A percentile compares a stretch with the other conserved stretches of the same genome.
phyloP scores from a whole-genome alignment of 2,113 vertebrate species.

The Marmota monax region DNA sequence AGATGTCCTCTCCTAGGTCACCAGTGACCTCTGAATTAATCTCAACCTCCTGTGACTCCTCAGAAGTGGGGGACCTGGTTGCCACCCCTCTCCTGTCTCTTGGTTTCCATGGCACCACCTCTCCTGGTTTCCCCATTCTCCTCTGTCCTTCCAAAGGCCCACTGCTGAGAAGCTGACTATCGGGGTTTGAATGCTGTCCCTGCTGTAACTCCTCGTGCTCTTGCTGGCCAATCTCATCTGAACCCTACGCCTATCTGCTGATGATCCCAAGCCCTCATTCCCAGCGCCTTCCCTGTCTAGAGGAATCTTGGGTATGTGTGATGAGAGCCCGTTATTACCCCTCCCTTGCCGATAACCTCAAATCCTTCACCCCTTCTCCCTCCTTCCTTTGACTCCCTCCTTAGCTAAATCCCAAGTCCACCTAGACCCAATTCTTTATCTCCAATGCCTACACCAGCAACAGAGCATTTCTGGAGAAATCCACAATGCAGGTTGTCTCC shows the following conservation, averaged over 20 bases:
- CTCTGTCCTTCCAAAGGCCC: background rate
- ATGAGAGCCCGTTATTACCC: accelerated
- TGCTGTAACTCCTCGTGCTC: accelerated
- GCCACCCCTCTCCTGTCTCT: background rate
- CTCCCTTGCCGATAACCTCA: background rate
- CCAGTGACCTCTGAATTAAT: background rate
- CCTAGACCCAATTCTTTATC: background rate
- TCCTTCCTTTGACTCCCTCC: background rate
- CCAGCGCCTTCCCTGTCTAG: background rate
- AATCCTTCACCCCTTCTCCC: background rate
- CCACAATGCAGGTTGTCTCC: background rate
- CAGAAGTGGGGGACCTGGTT: too few relatives aligned
- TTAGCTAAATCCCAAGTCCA: background rate
- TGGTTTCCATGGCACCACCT: background rate
- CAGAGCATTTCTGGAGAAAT: background rate
- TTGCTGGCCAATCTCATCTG: background rate
- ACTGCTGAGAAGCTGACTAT: too few relatives aligned
- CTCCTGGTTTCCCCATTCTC: background rate
- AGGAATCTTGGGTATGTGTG: background rate
- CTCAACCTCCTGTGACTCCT: background rate
- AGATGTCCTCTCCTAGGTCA: background rate
- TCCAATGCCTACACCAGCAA: background rate
- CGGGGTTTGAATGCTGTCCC: background rate
- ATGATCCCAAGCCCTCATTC: background rate
- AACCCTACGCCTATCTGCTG: background rate